Evolutionary conservation across 1,140 invertebrate genomes (phyloP).

Genomic region (Delia radicum): DNA sequence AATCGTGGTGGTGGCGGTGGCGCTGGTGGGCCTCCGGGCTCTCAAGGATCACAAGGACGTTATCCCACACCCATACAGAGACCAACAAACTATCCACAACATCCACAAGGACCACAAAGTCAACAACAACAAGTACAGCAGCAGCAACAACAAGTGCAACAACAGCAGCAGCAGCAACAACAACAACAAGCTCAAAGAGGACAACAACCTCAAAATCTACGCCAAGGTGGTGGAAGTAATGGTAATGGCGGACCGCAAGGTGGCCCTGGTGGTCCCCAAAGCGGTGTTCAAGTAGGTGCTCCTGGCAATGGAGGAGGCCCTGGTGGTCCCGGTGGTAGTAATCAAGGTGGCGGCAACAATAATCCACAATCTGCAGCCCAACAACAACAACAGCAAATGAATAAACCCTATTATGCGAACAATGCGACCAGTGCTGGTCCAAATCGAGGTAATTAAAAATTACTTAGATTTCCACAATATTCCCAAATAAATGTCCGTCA

Average conservation of each 20-base stretch:
- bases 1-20: constrained; percentile 37
- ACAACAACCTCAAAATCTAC: constrained; percentile 50
- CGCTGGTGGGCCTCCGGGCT: constrained; percentile 44
- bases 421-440: constrained; percentile 37
- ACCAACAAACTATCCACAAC: constrained; percentile 58
- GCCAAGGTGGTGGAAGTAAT: constrained; percentile 38
- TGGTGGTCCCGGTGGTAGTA: constrained; percentile 32
- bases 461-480: neutral
- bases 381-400: constrained; percentile 37
- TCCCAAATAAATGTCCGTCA: constrained; percentile 37
- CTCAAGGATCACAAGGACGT: constrained; percentile 46
- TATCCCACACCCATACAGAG: constrained; percentile 55
- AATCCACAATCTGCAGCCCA: constrained; percentile 13
- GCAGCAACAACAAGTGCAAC: constrained; percentile 45
- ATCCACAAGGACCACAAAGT: constrained; percentile 41
- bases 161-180: constrained; percentile 52
- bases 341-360: constrained; percentile 37
- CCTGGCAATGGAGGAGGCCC: constrained; percentile 23
- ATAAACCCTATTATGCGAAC: constrained; percentile 53
- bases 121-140: constrained; percentile 54
- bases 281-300: neutral
- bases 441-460: constrained; percentile 46
- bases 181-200: constrained; percentile 48
- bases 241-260: constrained; percentile 37
- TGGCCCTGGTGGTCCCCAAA: constrained; percentile 39